Conservation (phyloP, 1,140 invertebrate genomes). For the Zaprionus africanus region DNA sequence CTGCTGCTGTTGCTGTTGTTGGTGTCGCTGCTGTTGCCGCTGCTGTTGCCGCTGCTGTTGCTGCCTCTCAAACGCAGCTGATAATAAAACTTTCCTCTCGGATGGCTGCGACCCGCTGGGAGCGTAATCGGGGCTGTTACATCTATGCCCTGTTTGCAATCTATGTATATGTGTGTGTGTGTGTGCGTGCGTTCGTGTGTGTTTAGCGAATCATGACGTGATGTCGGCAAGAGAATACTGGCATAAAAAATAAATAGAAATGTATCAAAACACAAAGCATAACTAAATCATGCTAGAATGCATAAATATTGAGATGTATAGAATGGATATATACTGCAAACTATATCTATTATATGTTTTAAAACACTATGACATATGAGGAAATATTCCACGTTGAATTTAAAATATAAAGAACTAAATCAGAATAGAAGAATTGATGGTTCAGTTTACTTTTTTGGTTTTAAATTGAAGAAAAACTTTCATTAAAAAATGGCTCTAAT, state of each 20-base stretch:
- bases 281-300: conserved; percentile 6
- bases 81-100: conserved; percentile 77
- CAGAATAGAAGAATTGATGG: no score
- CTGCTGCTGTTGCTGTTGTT: conserved; percentile 55
- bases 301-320: conserved; percentile 4
- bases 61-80: conserved; percentile 55
- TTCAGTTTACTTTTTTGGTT: no score
- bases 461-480: no score
- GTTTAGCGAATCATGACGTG: conserved; percentile 47
- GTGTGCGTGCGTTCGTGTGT: conserved; percentile 16
- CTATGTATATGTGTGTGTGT: conserved; percentile 3
- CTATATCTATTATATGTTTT: background rate
- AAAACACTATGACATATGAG: background rate
- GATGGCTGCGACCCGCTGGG: conserved; percentile 71
- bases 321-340: background rate
- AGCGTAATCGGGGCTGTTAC: conserved; percentile 77
- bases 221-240: conserved; percentile 18
- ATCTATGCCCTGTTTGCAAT: conserved; percentile 45
- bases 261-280: conserved; percentile 13
- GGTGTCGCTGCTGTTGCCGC: conserved; percentile 46
- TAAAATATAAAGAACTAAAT: no score
- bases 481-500: no score
- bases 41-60: conserved; percentile 43
- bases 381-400: no score
- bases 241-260: conserved; percentile 17